Percentiles rank a stretch among this genome's conserved stretches.
phyloP scores from a whole-genome alignment of 2,113 vertebrate genomes.

The Phaetusa simplex region DNA sequence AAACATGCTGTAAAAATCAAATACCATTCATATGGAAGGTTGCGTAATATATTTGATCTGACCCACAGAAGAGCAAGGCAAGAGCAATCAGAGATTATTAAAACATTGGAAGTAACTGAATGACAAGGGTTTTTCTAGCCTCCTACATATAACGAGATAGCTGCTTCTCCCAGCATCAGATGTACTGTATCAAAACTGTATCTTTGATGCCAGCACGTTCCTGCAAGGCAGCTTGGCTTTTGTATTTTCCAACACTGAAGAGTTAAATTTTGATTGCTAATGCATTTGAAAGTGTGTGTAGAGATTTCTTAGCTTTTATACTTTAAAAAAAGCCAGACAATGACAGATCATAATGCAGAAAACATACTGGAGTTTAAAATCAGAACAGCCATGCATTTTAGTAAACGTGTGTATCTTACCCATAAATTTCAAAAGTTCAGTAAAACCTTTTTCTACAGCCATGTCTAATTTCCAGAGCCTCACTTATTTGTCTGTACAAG shows the following conservation, averaged over 20 bases:
- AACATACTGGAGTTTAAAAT: not conserved
- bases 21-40: not conserved
- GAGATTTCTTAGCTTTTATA: not conserved
- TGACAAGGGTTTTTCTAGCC: not conserved
- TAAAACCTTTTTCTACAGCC: not conserved
- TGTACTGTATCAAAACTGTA: not conserved
- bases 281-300: not conserved
- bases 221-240: not conserved
- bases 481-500: not conserved
- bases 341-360: not conserved
- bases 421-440: not conserved
- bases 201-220: not conserved
- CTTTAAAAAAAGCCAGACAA: not conserved
- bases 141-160: not conserved
- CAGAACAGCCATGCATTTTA: not conserved
- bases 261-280: not conserved
- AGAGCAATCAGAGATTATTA: not conserved
- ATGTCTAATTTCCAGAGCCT: not conserved
- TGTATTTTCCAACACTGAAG: not conserved
- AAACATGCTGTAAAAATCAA: not conserved
- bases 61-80: not conserved
- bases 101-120: not conserved
- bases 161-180: not conserved
- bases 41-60: not conserved
- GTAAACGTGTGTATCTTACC: not conserved